phyloP scores from a whole-genome alignment of 2,797 vertebrate genomes.

The Ambastaia sidthimunki region DNA sequence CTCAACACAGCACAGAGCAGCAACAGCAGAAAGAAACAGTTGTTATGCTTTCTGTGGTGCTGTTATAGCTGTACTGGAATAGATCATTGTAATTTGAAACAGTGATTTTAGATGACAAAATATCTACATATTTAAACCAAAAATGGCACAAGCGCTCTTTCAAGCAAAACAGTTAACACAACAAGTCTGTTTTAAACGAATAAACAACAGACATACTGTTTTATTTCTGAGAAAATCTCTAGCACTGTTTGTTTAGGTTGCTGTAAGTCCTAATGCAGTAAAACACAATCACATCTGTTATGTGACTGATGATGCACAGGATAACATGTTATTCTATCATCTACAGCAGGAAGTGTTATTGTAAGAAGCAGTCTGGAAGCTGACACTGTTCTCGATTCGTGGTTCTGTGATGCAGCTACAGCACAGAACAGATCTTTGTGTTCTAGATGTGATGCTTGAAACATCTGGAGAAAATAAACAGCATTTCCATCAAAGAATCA shows the following conservation, averaged over 20 bases:
- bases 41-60: not conserved
- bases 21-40: not conserved
- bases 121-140: not conserved
- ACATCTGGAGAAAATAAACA: constrained; percentile 32
- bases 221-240: too few relatives aligned
- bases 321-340: too few relatives aligned
- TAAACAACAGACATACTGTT: not conserved
- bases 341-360: too few relatives aligned
- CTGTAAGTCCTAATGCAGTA: too few relatives aligned
- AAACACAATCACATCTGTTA: too few relatives aligned
- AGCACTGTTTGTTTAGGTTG: too few relatives aligned
- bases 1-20: not conserved
- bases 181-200: not conserved
- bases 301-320: too few relatives aligned
- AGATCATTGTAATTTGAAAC: not conserved
- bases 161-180: too few relatives aligned
- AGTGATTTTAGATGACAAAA: not conserved
- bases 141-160: not conserved
- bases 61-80: not conserved
- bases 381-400: constrained; percentile 30
- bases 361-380: constrained; percentile 1
- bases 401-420: not conserved
- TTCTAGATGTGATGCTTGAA: constrained; percentile 29
- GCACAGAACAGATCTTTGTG: not conserved
- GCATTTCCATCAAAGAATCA: constrained; percentile 28